Evolutionary conservation across 1,140 invertebrate species (phyloP).

Genomic region (Drosophila murphyi): DNA sequence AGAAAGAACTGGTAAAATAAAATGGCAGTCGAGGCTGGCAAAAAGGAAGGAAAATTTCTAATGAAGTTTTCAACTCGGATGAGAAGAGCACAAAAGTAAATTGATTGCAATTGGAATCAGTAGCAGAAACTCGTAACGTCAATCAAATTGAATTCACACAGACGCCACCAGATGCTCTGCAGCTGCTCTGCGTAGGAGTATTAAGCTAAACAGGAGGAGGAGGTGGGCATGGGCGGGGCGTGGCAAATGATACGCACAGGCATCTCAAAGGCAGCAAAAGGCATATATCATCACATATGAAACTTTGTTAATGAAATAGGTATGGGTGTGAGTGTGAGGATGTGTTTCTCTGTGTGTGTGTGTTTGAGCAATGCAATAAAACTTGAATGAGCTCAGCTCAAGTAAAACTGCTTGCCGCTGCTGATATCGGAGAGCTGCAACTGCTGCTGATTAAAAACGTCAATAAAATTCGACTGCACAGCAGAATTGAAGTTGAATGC

Average conservation of each 20-base stretch:
- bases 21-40: constrained; percentile 48
- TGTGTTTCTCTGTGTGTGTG: constrained; percentile 3
- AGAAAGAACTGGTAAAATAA: constrained; percentile 47
- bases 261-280: constrained; percentile 50
- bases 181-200: not conserved
- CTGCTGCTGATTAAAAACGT: constrained; percentile 79
- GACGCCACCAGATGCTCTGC: constrained; percentile 30
- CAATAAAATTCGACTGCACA: constrained; percentile 76
- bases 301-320: constrained; percentile 82
- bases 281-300: constrained; percentile 74
- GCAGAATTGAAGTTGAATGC: constrained; percentile 75
- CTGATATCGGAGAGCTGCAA: constrained; percentile 23
- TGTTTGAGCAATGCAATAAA: constrained; percentile 71
- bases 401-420: constrained; percentile 55
- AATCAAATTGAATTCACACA: constrained; percentile 83
- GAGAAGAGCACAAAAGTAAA: constrained; percentile 79
- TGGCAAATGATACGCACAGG: constrained; percentile 13
- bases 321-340: constrained; percentile 30
- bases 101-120: constrained; percentile 83
- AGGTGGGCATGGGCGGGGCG: constrained; percentile 30
- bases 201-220: not conserved
- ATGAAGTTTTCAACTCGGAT: constrained; percentile 82
- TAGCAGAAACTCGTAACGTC: constrained; percentile 82
- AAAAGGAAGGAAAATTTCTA: constrained; percentile 73
- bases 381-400: constrained; percentile 68